Evolutionary conservation across 2,113 vertebrate species (phyloP), one percentile per base, ranked within the genome.

Genomic region (Oxyruncus cristatus): DNA sequence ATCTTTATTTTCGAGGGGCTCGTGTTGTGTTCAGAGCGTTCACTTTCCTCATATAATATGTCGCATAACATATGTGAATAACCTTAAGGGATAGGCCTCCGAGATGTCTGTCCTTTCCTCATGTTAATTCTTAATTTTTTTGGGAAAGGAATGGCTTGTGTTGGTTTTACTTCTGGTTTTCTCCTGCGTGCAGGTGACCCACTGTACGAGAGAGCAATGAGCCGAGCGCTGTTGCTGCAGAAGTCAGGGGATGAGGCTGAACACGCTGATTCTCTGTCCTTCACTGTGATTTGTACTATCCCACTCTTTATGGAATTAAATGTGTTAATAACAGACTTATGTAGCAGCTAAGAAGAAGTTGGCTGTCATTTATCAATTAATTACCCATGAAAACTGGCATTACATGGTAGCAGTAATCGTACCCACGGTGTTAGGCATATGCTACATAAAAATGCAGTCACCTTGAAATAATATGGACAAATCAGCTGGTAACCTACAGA

Each of bases 361-460:
- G 88, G 56, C 80, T 93, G 83, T 44, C 95, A 97, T 97, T 97
- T 98, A 96, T 98, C 98, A 98, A 97, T 98, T 98, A 98, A 98
- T 98, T 98, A 95, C 89, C 98, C 98, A 98, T 98, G 97, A 97
- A 98, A 98, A 97, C 91, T 95, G 96, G 97, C 39, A 35, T 97
- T 98, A 96, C 95, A 90, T 91, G 72, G 95, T 94, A 77, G 76
- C 93, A 90, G 96, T 97, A 97, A 98, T 98, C 39, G 24, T 93
- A 98, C 97, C 96, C 97, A 77, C 92, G 93, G 94, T 87, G 94
- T 97, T 95, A 95, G 92, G 95, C 98, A 98, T 98, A 98, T 98
- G 97, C 93, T 97, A 94, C 93, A 97, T 97, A 96, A 98, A 98
- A 96, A 97, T 80, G 95, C 95, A 98, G 96, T 98, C 98, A 98